Evolutionary conservation across 2,888 invertebrate species (phyloP).

Genomic region (Ichneumon xanthorius): DNA sequence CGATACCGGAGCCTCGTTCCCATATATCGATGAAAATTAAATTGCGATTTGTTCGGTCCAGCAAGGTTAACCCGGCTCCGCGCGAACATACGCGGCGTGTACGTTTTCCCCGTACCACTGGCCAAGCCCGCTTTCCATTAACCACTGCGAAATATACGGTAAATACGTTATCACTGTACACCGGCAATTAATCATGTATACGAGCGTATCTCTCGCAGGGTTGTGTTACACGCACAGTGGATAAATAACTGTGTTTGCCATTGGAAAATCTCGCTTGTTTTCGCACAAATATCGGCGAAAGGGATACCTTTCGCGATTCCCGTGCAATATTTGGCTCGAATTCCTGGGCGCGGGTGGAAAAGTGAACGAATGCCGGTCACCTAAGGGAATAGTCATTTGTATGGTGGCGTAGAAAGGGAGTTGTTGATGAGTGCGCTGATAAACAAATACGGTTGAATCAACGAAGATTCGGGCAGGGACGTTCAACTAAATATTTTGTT

Average conservation of each 20-base stretch:
- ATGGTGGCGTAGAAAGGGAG: too few relatives aligned
- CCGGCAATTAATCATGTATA: conserved; percentile 36
- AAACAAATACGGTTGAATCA: too few relatives aligned
- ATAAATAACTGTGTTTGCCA: conserved; percentile 23
- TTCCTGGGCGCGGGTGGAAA: too few relatives aligned
- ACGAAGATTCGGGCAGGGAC: too few relatives aligned
- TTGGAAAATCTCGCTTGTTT: not conserved
- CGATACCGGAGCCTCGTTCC: not conserved
- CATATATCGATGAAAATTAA: conserved; percentile 40
- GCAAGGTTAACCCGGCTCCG: conserved; percentile 15
- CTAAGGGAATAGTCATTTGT: too few relatives aligned
- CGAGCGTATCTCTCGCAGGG: conserved; percentile 10
- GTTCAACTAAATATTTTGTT: too few relatives aligned
- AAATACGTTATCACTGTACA: conserved; percentile 25
- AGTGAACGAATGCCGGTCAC: too few relatives aligned
- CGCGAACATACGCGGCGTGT: not conserved
- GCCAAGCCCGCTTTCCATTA: conserved; percentile 25
- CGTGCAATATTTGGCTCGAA: too few relatives aligned
- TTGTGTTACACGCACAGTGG: not conserved
- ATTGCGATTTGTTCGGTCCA: conserved; percentile 37
- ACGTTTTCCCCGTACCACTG: not conserved
- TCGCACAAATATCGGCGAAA: too few relatives aligned
- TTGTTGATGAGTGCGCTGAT: too few relatives aligned
- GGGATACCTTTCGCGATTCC: too few relatives aligned
- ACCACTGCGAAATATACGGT: conserved; percentile 26